Base-by-base conservation (phyloP, 2,113 vertebrate species). In the Chionis minor region DNA sequence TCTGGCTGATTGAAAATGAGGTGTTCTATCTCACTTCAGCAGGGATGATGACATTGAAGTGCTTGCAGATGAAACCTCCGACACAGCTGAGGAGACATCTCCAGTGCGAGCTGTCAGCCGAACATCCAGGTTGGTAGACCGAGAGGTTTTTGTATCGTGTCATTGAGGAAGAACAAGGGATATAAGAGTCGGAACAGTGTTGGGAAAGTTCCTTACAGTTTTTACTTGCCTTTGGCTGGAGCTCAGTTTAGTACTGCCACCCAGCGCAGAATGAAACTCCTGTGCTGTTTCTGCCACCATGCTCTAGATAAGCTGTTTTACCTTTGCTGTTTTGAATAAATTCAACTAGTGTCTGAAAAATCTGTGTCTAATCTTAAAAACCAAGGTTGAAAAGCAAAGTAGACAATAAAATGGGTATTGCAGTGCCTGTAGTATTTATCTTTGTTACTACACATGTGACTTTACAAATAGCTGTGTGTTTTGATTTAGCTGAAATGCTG, bases 11-110 rank as follows among this genome's bases (percentile, higher is more conserved):
- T 93, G 89, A 86, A 52, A 97, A 91, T 6, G 38, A 44, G 19
- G 8, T 92, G 61, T 90, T 85, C 63, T 87, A 61, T 92, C 78
- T 92, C 90, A 92, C 67, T 92, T 96, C 87, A 89, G 66, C 97
- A 99, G 99, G 96, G 99, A 99, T 27, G 99, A 99, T 91, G 99
- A 99, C 96, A 99, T 99, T 3, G 99, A 99, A 96, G 99, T 99
- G 52, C 98, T 99, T 59, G 65, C 97, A 4, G 99, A 99, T 58
- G 99, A 99, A 33, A 97, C 98, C 52, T 98, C 98, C 7, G 99
- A 99, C 52, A 97, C 96, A 13, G 88, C 98, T 0, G 99, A 98
- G 59, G 99, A 99, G 77, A 97, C 98, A 0, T 99, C 99, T 3
- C 99, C 99, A 0, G 98, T 97, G 92, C 97, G 98, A 70, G 63